These are phyloP conservation scores for Phyto melanocephala DNA, from an alignment of 2,888 invertebrate species.

Conservation along the genomic window DNA sequence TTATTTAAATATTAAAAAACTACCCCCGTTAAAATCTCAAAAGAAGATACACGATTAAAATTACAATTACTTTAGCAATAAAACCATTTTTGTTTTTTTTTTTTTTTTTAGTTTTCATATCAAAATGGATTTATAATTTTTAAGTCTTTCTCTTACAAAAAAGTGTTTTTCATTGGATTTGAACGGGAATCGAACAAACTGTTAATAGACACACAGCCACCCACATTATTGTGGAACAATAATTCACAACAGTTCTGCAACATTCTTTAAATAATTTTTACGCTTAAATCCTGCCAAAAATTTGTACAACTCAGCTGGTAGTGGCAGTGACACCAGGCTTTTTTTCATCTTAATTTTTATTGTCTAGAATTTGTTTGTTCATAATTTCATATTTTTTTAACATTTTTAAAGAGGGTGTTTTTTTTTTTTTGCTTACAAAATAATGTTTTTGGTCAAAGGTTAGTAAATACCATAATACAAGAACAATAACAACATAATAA, in stretches of 20 bases:
- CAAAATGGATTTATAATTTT: slow-evolving; percentile 46
- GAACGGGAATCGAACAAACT: slow-evolving; percentile 51
- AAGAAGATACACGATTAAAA: slow-evolving; percentile 14
- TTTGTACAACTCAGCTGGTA: slow-evolving; percentile 56
- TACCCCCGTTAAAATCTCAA: slow-evolving; percentile 25
- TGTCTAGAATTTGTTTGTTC: slow-evolving; percentile 28
- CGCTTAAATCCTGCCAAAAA: slow-evolving; percentile 48
- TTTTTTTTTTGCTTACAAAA: slow-evolving; percentile 20
- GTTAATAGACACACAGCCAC: slow-evolving; percentile 57
- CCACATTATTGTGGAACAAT: slow-evolving; percentile 42
- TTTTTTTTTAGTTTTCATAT: slow-evolving; percentile 9
- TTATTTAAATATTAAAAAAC: slow-evolving; percentile 41
- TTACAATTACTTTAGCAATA: slow-evolving; percentile 29
- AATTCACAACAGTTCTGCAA: slow-evolving; percentile 17
- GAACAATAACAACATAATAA: slow-evolving; percentile 47
- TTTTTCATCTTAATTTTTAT: slow-evolving; percentile 31
- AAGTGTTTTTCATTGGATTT: slow-evolving; percentile 67
- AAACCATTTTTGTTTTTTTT: no score
- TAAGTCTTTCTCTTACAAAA: background rate
- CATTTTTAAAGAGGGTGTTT: slow-evolving; percentile 55
- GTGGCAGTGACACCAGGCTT: slow-evolving; percentile 46
- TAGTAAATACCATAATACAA: slow-evolving; percentile 45
- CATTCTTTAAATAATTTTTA: slow-evolving; percentile 31
- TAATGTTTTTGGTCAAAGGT: slow-evolving; percentile 62
- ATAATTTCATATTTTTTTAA: slow-evolving; percentile 34